Evolutionary conservation across 2,113 vertebrate genomes (phyloP), one percentile per base, ranked within the genome.

Genomic region (Macroglossus sobrinus): DNA sequence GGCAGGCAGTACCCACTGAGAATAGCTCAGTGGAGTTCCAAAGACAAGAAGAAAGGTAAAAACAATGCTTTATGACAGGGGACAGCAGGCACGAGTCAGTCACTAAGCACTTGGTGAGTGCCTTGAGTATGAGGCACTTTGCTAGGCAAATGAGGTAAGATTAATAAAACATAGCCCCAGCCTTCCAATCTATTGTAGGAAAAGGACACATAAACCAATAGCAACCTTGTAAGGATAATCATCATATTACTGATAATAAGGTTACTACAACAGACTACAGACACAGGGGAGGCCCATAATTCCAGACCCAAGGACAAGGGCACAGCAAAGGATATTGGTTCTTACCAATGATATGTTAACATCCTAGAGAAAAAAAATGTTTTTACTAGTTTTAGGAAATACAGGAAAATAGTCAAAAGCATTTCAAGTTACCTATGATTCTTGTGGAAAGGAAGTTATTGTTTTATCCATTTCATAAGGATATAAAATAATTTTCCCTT

Each of bases 231-330:
- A 33, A 50, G 28, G 9, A 53, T 26, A 69, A 74, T 26, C 24
- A 64, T 13, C 40, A 19, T 0, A 0, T 28, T n/a, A 50, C 15
- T 50, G 16, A 50, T 50, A 50, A 50, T 50, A 50, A 50, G 40
- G 33, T 57, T 16, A 19, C 33, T 43, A 28, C 43, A 33, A 11
- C 1, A 61, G 22, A n/a, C 3, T 43, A 13, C 1, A 69, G 22
- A 30, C 1, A 2, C 1, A 0, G 26, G 24, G 14, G 24, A 40
- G 68, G 18, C 50, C n/a, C 7, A 22, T 0, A 11, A 0, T 15
- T 30, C n/a, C 38, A 64, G 21, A 3, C 8, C 8, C 13, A 61
- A 86, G 30, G 33, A 53, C 26, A 7, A 91, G 22, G 10, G 28
- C 18, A 47, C 5, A 74, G 3, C 35, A 61, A 0, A 21, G 47